phyloP scores from a whole-genome alignment of 1,140 invertebrate genomes.

The Ruditapes philippinarum region DNA sequence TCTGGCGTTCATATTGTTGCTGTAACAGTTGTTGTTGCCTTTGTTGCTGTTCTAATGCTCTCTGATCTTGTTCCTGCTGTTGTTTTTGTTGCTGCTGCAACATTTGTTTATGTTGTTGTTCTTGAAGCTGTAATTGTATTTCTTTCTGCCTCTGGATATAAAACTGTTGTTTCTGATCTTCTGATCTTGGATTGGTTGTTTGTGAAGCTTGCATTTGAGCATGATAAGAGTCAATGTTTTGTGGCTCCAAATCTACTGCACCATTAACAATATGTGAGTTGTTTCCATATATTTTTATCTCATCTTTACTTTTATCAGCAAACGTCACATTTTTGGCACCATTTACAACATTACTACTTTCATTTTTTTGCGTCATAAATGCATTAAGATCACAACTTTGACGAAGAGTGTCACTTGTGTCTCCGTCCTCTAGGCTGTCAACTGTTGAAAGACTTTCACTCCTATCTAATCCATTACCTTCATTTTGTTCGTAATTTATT shows the following conservation, averaged over 20 bases:
- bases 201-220: conserved; percentile 28
- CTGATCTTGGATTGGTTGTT: neutral
- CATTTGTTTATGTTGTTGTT: conserved; percentile 22
- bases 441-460: conserved; percentile 79
- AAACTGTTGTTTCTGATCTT: conserved; percentile 43
- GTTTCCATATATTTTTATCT: conserved; percentile 23
- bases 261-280: neutral
- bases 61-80: conserved; percentile 42
- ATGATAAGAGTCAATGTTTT: conserved; percentile 61
- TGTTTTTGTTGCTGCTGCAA: conserved; percentile 26
- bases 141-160: conserved; percentile 47
- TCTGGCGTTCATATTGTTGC: conserved; percentile 45
- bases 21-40: conserved; percentile 47
- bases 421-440: conserved; percentile 77
- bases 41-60: conserved; percentile 50
- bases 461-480: conserved; percentile 11
- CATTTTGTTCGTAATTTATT: conserved; percentile 31
- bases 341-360: conserved; percentile 31
- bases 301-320: conserved; percentile 16
- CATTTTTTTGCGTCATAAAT: conserved; percentile 44
- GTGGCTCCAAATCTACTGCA: neutral
- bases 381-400: conserved; percentile 59
- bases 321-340: conserved; percentile 39
- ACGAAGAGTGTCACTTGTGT: conserved; percentile 52
- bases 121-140: conserved; percentile 47